Evolutionary conservation across 1,140 invertebrate genomes (phyloP).

Genomic region (Thalassaphorura encarpata): DNA sequence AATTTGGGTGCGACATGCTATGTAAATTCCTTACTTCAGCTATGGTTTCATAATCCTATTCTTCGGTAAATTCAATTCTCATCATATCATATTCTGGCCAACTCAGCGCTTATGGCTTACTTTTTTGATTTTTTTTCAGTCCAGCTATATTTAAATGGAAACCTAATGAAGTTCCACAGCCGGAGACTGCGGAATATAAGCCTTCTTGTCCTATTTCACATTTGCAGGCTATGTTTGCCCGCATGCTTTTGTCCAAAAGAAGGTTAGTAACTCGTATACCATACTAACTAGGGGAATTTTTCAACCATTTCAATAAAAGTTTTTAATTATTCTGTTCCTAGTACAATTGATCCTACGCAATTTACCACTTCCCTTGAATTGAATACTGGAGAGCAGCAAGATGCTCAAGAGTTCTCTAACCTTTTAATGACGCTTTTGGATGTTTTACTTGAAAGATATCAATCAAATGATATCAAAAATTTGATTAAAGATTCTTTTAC

Average conservation of each 20-base stretch:
- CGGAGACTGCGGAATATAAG: constrained; percentile 33
- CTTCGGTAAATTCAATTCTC: constrained; percentile 42
- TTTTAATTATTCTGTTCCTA: constrained; percentile 26
- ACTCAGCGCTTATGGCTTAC: not conserved
- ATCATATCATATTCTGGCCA: constrained; percentile 3
- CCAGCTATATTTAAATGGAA: constrained; percentile 54
- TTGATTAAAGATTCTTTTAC: constrained; percentile 51
- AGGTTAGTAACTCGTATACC: constrained; percentile 31
- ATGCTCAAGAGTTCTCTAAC: constrained; percentile 56
- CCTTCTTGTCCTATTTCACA: constrained; percentile 44
- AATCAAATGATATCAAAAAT: constrained; percentile 34
- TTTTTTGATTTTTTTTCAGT: constrained; percentile 34
- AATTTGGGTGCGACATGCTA: constrained; percentile 66
- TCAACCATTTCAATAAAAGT: not conserved
- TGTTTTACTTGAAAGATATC: constrained; percentile 40
- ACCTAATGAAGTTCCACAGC: constrained; percentile 44
- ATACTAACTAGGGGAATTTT: not conserved
- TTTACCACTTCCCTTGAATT: constrained; percentile 53
- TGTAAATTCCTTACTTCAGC: constrained; percentile 59
- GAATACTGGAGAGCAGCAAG: constrained; percentile 54
- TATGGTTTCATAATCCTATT: constrained; percentile 59
- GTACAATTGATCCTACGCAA: constrained; percentile 52
- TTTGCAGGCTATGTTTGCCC: constrained; percentile 56
- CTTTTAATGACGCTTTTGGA: constrained; percentile 54
- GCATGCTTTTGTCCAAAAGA: constrained; percentile 51